These are phyloP conservation scores for Clivina fossor DNA, from an alignment of 2,888 invertebrate species.

Conservation along the genomic window DNA sequence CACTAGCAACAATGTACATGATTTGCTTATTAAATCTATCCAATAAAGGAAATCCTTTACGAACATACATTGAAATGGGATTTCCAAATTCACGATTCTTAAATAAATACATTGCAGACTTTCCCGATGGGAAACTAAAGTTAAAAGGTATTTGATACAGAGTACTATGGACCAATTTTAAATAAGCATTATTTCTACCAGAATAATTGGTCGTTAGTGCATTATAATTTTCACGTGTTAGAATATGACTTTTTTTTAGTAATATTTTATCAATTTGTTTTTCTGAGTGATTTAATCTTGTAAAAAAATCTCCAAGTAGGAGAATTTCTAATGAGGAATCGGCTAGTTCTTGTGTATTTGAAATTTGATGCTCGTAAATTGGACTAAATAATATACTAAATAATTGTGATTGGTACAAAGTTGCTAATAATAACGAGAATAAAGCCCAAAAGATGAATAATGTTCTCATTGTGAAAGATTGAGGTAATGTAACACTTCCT, in stretches of 20 bases:
- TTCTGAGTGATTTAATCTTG: conserved; percentile 12
- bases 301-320: conserved; percentile 4
- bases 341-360: conserved; percentile 15
- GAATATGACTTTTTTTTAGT: neutral
- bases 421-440: conserved; percentile 13
- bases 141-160: too few species aligned
- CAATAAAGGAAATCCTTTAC: conserved; percentile 22
- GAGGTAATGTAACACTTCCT: conserved; percentile 14
- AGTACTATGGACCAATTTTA: too few species aligned
- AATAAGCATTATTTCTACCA: too few species aligned
- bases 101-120: conserved; percentile 4
- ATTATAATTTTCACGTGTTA: conserved; percentile 12
- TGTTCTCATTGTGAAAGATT: conserved; percentile 9
- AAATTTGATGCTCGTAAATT: conserved; percentile 17
- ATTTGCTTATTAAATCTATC: conserved; percentile 20
- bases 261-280: conserved; percentile 8
- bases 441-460: conserved; percentile 15
- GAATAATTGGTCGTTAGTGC: too few species aligned
- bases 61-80: conserved; percentile 5
- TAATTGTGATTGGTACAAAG: conserved; percentile 20
- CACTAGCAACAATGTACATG: too few species aligned
- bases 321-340: conserved; percentile 13
- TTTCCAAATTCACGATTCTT: conserved; percentile 14
- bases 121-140: too few species aligned
- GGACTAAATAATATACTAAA: conserved; percentile 13